Evolutionary conservation across 2,888 invertebrate species (phyloP).

Genomic region (Stictocephala bisonia): DNA sequence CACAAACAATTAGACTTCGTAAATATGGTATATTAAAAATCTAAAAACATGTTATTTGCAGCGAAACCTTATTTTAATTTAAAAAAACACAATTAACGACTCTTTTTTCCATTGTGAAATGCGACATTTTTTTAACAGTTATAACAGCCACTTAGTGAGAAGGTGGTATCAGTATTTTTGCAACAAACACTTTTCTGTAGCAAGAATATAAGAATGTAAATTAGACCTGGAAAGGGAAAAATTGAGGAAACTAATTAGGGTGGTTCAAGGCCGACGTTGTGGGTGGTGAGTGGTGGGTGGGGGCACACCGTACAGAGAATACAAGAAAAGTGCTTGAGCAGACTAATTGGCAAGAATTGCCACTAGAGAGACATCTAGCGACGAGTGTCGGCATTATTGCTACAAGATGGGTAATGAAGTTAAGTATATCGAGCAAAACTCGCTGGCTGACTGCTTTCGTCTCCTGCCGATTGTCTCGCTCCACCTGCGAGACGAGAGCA

Average conservation of each 20-base stretch:
- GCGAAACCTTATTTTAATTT: too few relatives aligned
- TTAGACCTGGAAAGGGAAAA: slow-evolving; percentile 6
- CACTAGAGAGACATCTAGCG: background rate
- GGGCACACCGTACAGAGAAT: slow-evolving; percentile 10
- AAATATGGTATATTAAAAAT: too few relatives aligned
- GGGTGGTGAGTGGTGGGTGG: background rate
- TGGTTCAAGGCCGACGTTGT: slow-evolving; percentile 20
- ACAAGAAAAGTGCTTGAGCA: slow-evolving; percentile 29
- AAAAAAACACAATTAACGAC: too few relatives aligned
- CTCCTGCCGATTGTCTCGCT: too few relatives aligned
- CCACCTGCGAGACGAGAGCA: too few relatives aligned
- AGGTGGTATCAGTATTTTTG: too few relatives aligned
- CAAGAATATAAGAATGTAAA: slow-evolving; percentile 35
- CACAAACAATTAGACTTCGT: too few relatives aligned
- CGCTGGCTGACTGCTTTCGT: background rate
- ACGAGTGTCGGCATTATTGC: slow-evolving; percentile 26
- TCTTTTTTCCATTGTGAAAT: too few relatives aligned
- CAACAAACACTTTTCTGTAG: too few relatives aligned
- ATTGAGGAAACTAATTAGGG: slow-evolving; percentile 19
- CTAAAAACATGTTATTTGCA: too few relatives aligned
- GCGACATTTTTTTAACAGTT: too few relatives aligned
- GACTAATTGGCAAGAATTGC: slow-evolving; percentile 27
- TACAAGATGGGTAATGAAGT: slow-evolving; percentile 21
- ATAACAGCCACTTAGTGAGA: too few relatives aligned
- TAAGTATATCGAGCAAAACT: background rate